Percentiles rank a stretch among this genome's conserved stretches.
phyloP scores from a whole-genome alignment of 2,113 vertebrate genomes.

The Psammodynastes pulverulentus region DNA sequence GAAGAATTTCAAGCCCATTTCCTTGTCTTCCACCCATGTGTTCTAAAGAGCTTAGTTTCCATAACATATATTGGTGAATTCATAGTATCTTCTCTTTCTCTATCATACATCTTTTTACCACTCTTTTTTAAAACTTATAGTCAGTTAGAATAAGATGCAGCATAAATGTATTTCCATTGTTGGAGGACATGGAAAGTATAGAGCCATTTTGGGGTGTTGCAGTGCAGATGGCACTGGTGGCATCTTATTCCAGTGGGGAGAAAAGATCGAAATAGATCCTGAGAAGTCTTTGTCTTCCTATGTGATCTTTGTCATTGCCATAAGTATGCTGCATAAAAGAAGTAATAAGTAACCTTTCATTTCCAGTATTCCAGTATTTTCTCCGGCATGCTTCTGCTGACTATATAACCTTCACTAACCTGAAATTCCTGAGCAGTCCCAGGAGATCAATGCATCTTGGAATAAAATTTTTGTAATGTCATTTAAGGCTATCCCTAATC shows the following conservation, averaged over 20 bases:
- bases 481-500: conserved; percentile 90
- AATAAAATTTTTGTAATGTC: conserved; percentile 99
- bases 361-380: conserved; percentile 46
- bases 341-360: conserved; percentile 26
- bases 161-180: conserved; percentile 38
- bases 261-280: conserved; percentile 33
- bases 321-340: conserved; percentile 14
- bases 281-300: conserved; percentile 22
- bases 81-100: conserved; percentile 59
- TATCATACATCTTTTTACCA: conserved; percentile 7
- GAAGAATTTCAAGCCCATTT: conserved; percentile 2
- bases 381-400: conserved; percentile 74
- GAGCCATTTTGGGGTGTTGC: conserved; percentile 41
- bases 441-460: conserved; percentile 83
- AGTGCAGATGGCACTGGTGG: conserved; percentile 52
- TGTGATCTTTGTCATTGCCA: not conserved
- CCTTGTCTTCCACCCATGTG: not conserved
- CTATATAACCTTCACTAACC: conserved; percentile 77
- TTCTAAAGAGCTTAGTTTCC: conserved; percentile 57
- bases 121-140: not conserved
- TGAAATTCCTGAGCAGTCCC: conserved; percentile 83
- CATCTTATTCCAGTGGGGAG: conserved; percentile 50
- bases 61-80: conserved; percentile 57
- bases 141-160: conserved; percentile 2
- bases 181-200: conserved; percentile 62